Percentiles rank a stretch among this genome's conserved stretches.
Conservation (phyloP, 2,797 vertebrate species). For the Sciurus carolinensis region DNA sequence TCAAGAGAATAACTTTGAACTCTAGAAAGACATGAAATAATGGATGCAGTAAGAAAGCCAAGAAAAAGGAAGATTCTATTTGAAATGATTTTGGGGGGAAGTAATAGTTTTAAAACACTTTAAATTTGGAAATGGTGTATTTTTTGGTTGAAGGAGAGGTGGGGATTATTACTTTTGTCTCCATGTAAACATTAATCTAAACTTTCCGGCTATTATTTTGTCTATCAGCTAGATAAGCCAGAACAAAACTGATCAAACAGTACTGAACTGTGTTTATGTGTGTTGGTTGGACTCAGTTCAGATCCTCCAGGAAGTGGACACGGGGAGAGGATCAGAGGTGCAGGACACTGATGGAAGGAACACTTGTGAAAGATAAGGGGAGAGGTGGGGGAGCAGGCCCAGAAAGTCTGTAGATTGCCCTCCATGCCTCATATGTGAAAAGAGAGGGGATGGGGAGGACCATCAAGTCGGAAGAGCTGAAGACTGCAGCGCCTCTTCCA, state of each 20-base stretch:
- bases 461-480: not conserved
- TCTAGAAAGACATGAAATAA: not conserved
- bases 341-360: not conserved
- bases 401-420: not conserved
- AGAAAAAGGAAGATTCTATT: not conserved
- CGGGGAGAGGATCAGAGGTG: not conserved
- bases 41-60: not conserved
- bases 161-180: not conserved
- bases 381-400: not conserved
- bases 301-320: not conserved
- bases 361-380: not conserved
- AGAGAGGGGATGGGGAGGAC: not conserved
- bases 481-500: not conserved
- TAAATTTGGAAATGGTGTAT: not conserved
- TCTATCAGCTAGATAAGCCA: not conserved
- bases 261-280: not conserved
- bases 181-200: not conserved
- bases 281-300: not conserved
- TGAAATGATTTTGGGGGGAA: not conserved
- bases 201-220: slow-evolving; percentile 11
- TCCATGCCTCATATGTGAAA: not conserved
- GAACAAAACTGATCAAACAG: too few species aligned
- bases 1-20: not conserved
- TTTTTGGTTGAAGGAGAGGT: not conserved
- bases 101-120: not conserved